Evolutionary conservation across 2,888 invertebrate genomes (phyloP).

Genomic region (Eretmocerus hayati): DNA sequence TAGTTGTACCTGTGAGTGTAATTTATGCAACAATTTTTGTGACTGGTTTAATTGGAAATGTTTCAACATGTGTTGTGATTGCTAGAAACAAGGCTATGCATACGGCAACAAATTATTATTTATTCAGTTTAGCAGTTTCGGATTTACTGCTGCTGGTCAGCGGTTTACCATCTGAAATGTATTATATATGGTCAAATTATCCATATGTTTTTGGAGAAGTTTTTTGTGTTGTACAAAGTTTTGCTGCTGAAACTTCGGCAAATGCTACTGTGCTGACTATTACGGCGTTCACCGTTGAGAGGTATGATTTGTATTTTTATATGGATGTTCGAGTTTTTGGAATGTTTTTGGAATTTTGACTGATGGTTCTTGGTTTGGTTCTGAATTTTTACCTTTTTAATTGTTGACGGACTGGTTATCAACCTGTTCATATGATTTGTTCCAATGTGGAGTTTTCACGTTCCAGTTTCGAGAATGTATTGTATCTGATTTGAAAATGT

Average conservation of each 20-base stretch:
- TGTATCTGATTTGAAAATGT: too few species aligned
- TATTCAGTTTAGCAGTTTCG: slow-evolving; percentile 72
- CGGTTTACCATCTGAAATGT: slow-evolving; percentile 75
- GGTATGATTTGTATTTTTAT: slow-evolving; percentile 53
- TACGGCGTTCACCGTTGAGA: slow-evolving; percentile 81
- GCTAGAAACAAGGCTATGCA: slow-evolving; percentile 72
- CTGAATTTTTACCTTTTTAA: too few species aligned
- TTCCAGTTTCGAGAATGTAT: too few species aligned
- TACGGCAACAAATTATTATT: slow-evolving; percentile 77
- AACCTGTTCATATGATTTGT: too few species aligned
- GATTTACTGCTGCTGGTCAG: slow-evolving; percentile 66
- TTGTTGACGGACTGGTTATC: too few species aligned
- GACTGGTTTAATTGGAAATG: slow-evolving; percentile 70
- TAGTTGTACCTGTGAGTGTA: slow-evolving; percentile 61
- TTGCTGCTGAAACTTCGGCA: slow-evolving; percentile 79
- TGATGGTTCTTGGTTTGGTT: too few species aligned
- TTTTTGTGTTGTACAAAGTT: slow-evolving; percentile 65
- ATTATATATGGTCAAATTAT: slow-evolving; percentile 66
- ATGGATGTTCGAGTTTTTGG: too few species aligned
- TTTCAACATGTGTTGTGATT: slow-evolving; percentile 73
- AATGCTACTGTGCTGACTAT: slow-evolving; percentile 82
- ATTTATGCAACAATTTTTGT: slow-evolving; percentile 64
- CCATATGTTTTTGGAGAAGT: slow-evolving; percentile 70
- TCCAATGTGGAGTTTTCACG: too few species aligned
- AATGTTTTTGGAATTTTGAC: too few species aligned